Percentiles rank a stretch among this genome's conserved stretches.
phyloP scores from a whole-genome alignment of 2,888 invertebrate species.

The Noctua janthina region DNA sequence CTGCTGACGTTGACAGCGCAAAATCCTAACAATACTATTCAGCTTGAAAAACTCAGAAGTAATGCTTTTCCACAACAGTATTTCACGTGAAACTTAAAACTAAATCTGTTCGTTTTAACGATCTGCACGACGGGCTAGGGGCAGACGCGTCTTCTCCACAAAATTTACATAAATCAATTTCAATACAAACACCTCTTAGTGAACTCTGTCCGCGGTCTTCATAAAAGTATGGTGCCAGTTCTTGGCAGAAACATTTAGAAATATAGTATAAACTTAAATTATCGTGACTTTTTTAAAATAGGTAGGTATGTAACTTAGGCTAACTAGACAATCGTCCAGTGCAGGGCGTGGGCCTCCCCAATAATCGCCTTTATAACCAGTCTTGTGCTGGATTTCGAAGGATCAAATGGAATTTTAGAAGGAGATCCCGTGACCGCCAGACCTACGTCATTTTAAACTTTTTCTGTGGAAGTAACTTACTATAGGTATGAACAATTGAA shows the following conservation, averaged over 20 bases:
- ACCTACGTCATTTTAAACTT: neutral
- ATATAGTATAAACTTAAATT: neutral
- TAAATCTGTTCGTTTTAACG: constrained; percentile 81
- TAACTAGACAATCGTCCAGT: neutral
- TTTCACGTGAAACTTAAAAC: constrained; percentile 65
- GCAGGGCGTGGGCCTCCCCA: neutral
- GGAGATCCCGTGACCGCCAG: neutral
- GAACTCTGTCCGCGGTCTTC: constrained; percentile 86
- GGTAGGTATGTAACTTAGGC: neutral
- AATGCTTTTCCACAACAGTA: constrained; percentile 51
- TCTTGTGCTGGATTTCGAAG: neutral
- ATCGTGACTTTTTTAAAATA: neutral
- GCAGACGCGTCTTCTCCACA: constrained; percentile 83
- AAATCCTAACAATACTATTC: neutral
- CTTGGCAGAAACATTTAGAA: neutral
- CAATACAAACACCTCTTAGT: constrained; percentile 90
- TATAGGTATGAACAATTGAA: too few relatives aligned
- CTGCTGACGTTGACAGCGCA: neutral
- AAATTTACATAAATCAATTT: constrained; percentile 90
- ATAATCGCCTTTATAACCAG: neutral
- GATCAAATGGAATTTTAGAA: neutral
- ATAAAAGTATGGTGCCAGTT: constrained; percentile 67
- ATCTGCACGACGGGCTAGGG: constrained; percentile 74
- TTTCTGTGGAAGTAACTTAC: neutral
- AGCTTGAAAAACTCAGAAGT: constrained; percentile 10